Evolutionary conservation across 37 sponge, comb jelly and placozoan species (phyloP).

Genomic region (Crambe crambe): DNA sequence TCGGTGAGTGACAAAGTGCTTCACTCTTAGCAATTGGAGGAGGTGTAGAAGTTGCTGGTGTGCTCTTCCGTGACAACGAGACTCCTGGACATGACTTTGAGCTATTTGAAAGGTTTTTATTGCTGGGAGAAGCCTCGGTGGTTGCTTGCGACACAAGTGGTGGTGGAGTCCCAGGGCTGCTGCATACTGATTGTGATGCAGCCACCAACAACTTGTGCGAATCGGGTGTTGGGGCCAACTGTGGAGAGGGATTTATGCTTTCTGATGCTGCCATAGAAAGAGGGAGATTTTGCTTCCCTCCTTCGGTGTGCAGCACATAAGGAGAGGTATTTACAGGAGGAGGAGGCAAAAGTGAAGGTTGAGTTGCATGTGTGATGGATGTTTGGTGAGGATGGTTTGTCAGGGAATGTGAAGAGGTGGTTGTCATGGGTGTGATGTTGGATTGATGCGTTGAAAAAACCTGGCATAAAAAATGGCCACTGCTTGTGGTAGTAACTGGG

Average conservation of each 20-base stretch:
- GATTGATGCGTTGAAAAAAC: not conserved
- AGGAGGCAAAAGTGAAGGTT: too few relatives aligned
- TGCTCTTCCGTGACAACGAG: too few relatives aligned
- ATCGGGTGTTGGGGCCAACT: not conserved
- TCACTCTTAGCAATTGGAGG: too few relatives aligned
- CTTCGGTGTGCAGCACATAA: not conserved
- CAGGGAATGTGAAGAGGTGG: not conserved
- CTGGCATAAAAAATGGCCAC: too few relatives aligned
- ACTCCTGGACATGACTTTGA: too few relatives aligned
- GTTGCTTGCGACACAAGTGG: not conserved
- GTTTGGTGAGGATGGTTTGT: not conserved
- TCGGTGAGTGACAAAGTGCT: too few relatives aligned
- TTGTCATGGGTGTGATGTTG: not conserved
- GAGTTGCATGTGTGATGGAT: not conserved
- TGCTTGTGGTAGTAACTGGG: too few relatives aligned
- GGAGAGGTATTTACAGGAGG: too few relatives aligned
- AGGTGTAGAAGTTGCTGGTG: too few relatives aligned
- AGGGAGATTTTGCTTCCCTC: not conserved
- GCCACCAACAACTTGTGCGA: not conserved
- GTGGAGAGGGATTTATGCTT: not conserved
- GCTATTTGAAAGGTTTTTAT: too few relatives aligned
- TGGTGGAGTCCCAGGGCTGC: conserved; percentile 8
- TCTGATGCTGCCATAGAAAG: not conserved
- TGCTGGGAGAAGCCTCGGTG: too few relatives aligned
- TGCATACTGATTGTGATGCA: not conserved